A percentile compares a stretch with the other conserved stretches of the same genome.
phyloP scores from a whole-genome alignment of 2,888 invertebrate genomes.

The Augiades crinisus region DNA sequence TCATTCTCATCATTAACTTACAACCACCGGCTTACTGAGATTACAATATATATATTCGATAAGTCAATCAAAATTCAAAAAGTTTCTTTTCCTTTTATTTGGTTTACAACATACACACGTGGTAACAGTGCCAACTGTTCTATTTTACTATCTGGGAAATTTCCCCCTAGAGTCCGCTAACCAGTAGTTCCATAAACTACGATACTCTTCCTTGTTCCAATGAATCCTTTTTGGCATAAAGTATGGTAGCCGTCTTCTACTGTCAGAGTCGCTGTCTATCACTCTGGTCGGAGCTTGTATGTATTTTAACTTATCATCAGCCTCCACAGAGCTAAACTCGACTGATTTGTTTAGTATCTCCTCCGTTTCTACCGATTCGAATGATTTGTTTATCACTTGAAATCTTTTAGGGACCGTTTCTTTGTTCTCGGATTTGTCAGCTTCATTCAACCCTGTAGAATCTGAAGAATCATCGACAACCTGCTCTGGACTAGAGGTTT shows the following conservation, averaged over 20 bases:
- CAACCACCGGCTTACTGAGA: too few species aligned
- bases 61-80: too few species aligned
- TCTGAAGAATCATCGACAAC: background rate
- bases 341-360: too few species aligned
- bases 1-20: too few species aligned
- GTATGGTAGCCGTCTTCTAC: slow-evolving; percentile 40
- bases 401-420: slow-evolving; percentile 1
- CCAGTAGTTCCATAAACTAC: slow-evolving; percentile 54
- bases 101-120: too few species aligned
- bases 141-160: slow-evolving; percentile 33
- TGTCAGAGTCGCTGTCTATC: slow-evolving; percentile 5
- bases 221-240: slow-evolving; percentile 58
- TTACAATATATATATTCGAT: too few species aligned
- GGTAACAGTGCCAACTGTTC: slow-evolving; percentile 6
- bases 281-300: slow-evolving; percentile 34
- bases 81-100: too few species aligned
- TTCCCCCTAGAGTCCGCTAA: slow-evolving; percentile 51
- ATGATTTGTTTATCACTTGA: background rate
- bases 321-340: too few species aligned
- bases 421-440: too few species aligned
- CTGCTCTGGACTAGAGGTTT: background rate
- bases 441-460: too few species aligned
- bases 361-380: too few species aligned
- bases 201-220: slow-evolving; percentile 47
- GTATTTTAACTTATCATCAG: slow-evolving; percentile 26